phyloP scores from a whole-genome alignment of 1,140 invertebrate genomes.

The Microplitis demolitor region DNA sequence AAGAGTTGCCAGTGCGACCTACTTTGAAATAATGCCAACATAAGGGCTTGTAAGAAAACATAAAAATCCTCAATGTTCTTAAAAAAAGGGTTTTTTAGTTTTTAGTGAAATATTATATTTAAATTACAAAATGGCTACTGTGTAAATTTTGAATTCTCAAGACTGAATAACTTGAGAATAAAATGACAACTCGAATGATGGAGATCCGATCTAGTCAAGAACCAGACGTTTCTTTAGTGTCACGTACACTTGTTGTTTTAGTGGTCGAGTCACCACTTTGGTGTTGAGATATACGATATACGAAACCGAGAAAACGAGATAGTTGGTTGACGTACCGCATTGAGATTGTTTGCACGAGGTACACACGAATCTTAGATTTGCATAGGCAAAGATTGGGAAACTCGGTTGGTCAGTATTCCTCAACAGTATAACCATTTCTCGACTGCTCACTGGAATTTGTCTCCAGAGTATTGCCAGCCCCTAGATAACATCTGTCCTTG shows the following conservation, averaged over 20 bases:
- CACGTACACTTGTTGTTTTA: conserved; percentile 47
- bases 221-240: conserved; percentile 32
- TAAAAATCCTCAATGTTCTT: not conserved
- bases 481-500: no score
- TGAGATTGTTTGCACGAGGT: not conserved
- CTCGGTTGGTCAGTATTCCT: no score
- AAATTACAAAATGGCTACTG: no score
- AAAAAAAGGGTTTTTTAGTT: not conserved
- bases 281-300: not conserved
- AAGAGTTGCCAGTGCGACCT: conserved; percentile 5
- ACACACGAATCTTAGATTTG: no score
- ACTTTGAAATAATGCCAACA: not conserved
- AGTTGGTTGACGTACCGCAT: not conserved
- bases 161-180: no score
- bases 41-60: not conserved
- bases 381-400: no score
- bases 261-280: conserved; percentile 29
- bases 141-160: no score
- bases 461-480: no score
- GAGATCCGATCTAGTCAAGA: not conserved
- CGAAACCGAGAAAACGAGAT: conserved; percentile 26
- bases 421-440: no score
- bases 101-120: not conserved
- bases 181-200: no score
- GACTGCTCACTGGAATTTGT: no score